Percentiles rank a stretch among this genome's conserved stretches.
These are phyloP conservation scores for Drosophila niveifrons DNA, from an alignment of 2,888 invertebrate genomes.

Conservation along the genomic window DNA sequence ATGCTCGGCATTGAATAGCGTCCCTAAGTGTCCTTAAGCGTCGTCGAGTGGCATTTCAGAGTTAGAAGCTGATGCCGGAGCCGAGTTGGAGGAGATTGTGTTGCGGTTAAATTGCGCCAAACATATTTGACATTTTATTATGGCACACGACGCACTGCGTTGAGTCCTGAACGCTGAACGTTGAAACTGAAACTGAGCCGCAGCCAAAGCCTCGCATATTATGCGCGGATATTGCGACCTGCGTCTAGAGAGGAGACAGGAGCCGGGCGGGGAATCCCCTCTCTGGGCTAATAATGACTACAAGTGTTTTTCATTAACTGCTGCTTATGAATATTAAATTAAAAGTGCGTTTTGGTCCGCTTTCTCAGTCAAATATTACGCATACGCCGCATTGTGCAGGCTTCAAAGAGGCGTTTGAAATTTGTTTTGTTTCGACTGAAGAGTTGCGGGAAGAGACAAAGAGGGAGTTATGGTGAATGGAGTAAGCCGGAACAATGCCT, in stretches of 20 bases:
- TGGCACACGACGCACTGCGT: constrained; percentile 39
- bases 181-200: background rate
- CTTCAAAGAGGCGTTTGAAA: constrained; percentile 27
- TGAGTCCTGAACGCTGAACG: background rate
- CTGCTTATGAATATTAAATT: constrained; percentile 78
- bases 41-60: constrained; percentile 65
- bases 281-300: constrained; percentile 48
- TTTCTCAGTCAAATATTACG: constrained; percentile 42
- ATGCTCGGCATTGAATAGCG: constrained; percentile 61
- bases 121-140: constrained; percentile 82
- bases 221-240: constrained; percentile 19
- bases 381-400: constrained; percentile 47
- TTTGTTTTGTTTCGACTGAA: constrained; percentile 8
- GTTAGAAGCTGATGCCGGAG: constrained; percentile 13
- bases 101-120: constrained; percentile 78
- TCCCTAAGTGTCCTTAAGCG: constrained; percentile 75
- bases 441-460: background rate
- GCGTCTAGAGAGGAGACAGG: constrained; percentile 1
- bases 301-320: constrained; percentile 79
- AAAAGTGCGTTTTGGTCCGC: constrained; percentile 51
- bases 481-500: constrained; percentile 35
- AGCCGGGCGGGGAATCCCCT: background rate
- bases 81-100: constrained; percentile 59
- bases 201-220: background rate
- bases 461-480: background rate